Evolutionary conservation across 92 coral and sea anemone species (phyloP), one percentile per base, ranked within the genome.

Genomic region (Umimayanthus kanabou): DNA sequence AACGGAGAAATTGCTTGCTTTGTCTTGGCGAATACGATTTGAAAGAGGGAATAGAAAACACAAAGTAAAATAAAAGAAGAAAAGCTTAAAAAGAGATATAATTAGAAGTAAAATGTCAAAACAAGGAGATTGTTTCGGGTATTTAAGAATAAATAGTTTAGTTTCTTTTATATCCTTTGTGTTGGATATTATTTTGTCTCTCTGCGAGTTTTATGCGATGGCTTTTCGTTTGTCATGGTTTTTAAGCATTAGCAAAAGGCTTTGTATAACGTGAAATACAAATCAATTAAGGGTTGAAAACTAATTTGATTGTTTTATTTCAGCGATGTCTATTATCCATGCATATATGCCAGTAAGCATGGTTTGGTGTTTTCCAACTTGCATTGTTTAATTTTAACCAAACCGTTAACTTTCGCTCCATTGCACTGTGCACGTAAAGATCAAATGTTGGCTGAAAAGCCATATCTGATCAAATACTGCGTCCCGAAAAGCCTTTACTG

Each of bases 221-320:
- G 57, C 55, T 4, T 42, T n/a, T 82, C 39, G 25, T 73, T 83
- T 71, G 77, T 73, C 87, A 71, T 83, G 87, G 87, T 45, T 26
- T 80, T 73, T 71, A 16, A 45, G 66, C 77, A 58, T 25, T 43
- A 45, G 79, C 49, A 83, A 81, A 83, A 26, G 29, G 58, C 66
- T 70, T 83, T 82, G 58, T 80, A 53, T 66, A 45, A 66, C n/a
- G 50, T 22, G 8, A 69, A 82, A 82, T 40, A 70, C 39, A 83
- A 25, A 83, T 47, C 64, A 43, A 47, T 80, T 80, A 80, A 58
- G 73, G 53, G 71, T 10, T 45, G 45, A 26, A 69, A 33, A 26
- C 76, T 69, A 83, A 83, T 69, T 26, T 83, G 77, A 83, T 83
- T 83, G 79, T 83, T 83, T 80, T 83, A 40, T 16, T 43, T 83